Base-by-base conservation (phyloP, 2,888 invertebrate species). In the Marronus borbonicus region DNA sequence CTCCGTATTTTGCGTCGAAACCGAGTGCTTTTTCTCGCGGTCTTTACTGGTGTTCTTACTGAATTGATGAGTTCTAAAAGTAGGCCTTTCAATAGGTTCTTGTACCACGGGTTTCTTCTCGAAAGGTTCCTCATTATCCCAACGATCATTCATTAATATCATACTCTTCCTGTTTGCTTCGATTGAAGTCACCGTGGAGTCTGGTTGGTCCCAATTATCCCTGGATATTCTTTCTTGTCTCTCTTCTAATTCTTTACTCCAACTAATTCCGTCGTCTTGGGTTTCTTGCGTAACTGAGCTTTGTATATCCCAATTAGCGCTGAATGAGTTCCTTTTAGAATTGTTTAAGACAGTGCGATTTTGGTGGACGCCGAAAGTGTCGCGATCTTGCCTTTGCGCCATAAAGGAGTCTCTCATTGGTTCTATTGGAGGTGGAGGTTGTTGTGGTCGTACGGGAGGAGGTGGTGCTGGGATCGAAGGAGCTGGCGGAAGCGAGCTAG, bases 1-100 rank as follows among this genome's bases (percentile, higher is more conserved):
- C 81, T 95, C 95, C 0, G 94, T 94, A 68, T 92, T 92, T 82
- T 94, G 92, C 0, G 95, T 95, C 0, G 94, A 94, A 0, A 94
- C 93, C 0, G 95, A 94, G 77, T 93, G 92, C 83, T 94, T 92
- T 79, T 95, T 92, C 69, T 89, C 88, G 81, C 95, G 94, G 3
- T 93, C 92, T 84, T 95, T 94, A 85, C 93, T 92, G 0, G 91
- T 92, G 79, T 85, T 87, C 80, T 88, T 88, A 78, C 85, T 88
- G 79, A 86, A 84, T 92, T 93, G 93, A 84, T 94, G 94, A 0
- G 94, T 94, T 83, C 93, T 92, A 84, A 94, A 94, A 0, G 94
- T 94, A 0, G 93, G 92, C 69, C 93, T 89, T 76, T 92, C 92
- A 1, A 85, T 82, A 14, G 89, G 88, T 81, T 90, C 86, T 78